Evolutionary conservation across 2,113 vertebrate species (phyloP), one percentile per base, ranked within the genome.

Genomic region (Atrichornis clamosus): DNA sequence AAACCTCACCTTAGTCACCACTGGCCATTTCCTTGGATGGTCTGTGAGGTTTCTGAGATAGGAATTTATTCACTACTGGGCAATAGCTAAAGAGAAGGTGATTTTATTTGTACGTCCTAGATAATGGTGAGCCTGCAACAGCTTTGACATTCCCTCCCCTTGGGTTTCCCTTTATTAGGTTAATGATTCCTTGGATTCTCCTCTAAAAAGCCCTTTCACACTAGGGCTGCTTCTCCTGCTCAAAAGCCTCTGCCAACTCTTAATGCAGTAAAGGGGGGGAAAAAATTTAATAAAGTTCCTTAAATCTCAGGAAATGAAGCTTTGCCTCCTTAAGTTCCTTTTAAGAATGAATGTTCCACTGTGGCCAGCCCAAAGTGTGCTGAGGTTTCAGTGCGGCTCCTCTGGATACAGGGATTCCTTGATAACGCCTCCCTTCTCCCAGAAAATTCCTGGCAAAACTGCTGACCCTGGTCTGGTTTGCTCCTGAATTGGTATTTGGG

Each of bases 291-390:
- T 85, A 83, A 95, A 93, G 89, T 94, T 79, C 78, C 52, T 70
- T 28, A 86, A 87, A 76, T 75, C 56, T 52, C 93, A 96, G 97
- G 97, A 97, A 96, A 94, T 94, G 83, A 96, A 89, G 90, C 78
- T 93, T 94, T 84, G 78, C 96, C 90, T 96, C 95, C 84, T 77
- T 35, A 23, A 95, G 81, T 70, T 95, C 79, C 95, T 67, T 75
- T 62, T 68, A 20, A 53, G 89, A 78, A 87, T 42, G 80, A 79
- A 65, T 55, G 50, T 75, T 93, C 84, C 94, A 42, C 82, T 53
- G 97, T 28, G 93, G 88, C 24, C 46, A 30, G 69, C 75, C 21
- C 67, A 59, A 65, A 26, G 39, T 11, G 32, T 8, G 37, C 76
- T 26, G 84, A 72, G 32, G 74, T 81, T 85, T 87, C 53, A 35